Evolutionary conservation across 2,797 vertebrate genomes (phyloP), one percentile per base, ranked within the genome.

Genomic region (Gymnodraco acuticeps): DNA sequence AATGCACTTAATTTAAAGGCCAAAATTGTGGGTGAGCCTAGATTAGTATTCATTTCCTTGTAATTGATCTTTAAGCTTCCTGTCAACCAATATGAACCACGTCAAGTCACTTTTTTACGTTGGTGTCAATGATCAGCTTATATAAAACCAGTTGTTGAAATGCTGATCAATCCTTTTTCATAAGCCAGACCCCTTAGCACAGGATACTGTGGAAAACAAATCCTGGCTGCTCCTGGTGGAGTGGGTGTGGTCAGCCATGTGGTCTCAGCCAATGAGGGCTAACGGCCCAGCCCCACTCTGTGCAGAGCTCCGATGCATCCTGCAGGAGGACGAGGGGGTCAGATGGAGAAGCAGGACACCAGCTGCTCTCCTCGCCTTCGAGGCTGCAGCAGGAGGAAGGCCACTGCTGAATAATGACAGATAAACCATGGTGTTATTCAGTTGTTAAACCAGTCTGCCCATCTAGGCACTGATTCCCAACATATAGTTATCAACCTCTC

Each of bases 301-400:
- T 58, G 62, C 73, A 31, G 51, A 43, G 78, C 69, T 13, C 42
- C 70, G n/a, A 56, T 67, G 60, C 61, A 62, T 84, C 68, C 54
- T 85, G 64, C 51, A 86, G 64, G 62, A 81, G 41, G 73, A 75
- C 45, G 31, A 62, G 69, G 68, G 81, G 88, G 88, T 93, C 92
- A 94, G 87, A 92, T 92, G 91, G 87, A 72, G 80, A 75, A 83
- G 73, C 83, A 88, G 87, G 78, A 64, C 82, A 82, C 91, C 93
- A 94, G 90, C 92, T 95, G 91, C 89, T 89, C 70, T 62, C 67
- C 56, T 80, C 10, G 31, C 64, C 75, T 79, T 16, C 15, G 1
- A 80, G 65, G 60, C 41, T 60, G 59, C 56, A 71, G 65, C 55
- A 75, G 48, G 55, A 80, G 46, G 19, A 72, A 31, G 56, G 58